Base-by-base conservation (phyloP, 2,113 vertebrate species). In the Oenanthe melanoleuca region DNA sequence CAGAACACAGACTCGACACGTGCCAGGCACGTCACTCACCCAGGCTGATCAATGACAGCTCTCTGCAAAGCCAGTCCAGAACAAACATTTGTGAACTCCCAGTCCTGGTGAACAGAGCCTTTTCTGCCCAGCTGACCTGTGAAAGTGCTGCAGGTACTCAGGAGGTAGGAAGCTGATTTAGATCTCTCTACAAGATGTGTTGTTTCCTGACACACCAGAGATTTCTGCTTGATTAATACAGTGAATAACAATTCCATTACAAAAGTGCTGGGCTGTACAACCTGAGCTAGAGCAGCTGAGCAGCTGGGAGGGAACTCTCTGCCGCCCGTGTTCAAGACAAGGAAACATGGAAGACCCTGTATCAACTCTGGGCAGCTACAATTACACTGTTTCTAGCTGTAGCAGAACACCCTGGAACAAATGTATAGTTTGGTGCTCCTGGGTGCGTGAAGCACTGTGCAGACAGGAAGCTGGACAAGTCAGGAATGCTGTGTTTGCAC, bases 181-280 rank as follows among this genome's bases (percentile, higher is more conserved):
- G 34, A 70, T 56, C 23, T 86, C 33, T 37, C 52, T 12, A 4
- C 59, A 55, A 59, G 71, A 47, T 2, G 0, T 2, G 0, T 49
- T 60, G 49, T 55, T 83, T 80, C 60, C 75, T 66, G 64, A 80
- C 60, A 70, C 42, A 56, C 18, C 25, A 47, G 57, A 34, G 85
- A 23, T 33, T 57, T 5, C 31, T 66, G 12, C 52, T 50, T 40
- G 50, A 50, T 88, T 44, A 77, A 56, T 19, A 16, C 15, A 77
- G 34, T 2, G 6, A 79, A 29, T 50, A 85, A 49, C 40, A 38
- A 59, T 33, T 40, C 8, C 1, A 7, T 34, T 33, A 16, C 37
- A 52, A 8, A 1, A 2, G 25, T 25, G 64, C 56, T 78, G 66
- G 1, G 3, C 50, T 3, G 0, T 15, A 57, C 50, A 70, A 8